Conservation (phyloP, 2,888 invertebrate species). For the Caenorhabditis sp. region DNA sequence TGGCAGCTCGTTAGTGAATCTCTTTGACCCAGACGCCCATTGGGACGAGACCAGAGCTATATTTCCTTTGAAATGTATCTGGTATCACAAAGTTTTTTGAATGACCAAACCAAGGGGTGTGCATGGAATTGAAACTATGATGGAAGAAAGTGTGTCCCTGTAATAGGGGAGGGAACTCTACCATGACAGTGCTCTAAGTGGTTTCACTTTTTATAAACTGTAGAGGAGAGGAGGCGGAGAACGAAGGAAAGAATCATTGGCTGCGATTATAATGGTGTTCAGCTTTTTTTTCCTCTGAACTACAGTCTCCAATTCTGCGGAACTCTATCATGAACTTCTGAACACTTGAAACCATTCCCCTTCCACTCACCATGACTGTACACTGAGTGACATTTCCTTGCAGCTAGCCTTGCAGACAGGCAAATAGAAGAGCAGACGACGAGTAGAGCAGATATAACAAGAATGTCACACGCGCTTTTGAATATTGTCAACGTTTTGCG, state of each 20-base stretch:
- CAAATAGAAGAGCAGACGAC: constrained; percentile 16
- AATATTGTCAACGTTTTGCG: constrained; percentile 16
- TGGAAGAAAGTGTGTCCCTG: no score
- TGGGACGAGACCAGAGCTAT: constrained; percentile 19
- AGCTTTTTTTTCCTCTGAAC: no score
- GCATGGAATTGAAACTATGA: neutral
- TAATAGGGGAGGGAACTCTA: no score
- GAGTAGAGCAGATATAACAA: constrained; percentile 15
- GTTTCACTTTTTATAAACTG: no score
- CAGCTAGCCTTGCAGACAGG: neutral
- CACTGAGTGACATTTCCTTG: constrained; percentile 23
- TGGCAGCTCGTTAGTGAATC: constrained; percentile 67
- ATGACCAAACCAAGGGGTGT: no score
- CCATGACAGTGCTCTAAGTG: no score
- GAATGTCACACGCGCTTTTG: constrained; percentile 3
- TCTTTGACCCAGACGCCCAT: constrained; percentile 39
- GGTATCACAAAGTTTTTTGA: neutral
- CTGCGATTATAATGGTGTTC: no score
- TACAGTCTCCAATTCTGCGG: no score
- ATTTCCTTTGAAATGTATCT: neutral
- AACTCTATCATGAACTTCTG: no score
- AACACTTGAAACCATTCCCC: no score
- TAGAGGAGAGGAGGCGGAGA: no score
- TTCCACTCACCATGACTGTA: constrained; percentile 42
- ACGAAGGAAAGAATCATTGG: neutral